phyloP scores from a whole-genome alignment of 1,140 invertebrate genomes.

The Drosophila leontia region DNA sequence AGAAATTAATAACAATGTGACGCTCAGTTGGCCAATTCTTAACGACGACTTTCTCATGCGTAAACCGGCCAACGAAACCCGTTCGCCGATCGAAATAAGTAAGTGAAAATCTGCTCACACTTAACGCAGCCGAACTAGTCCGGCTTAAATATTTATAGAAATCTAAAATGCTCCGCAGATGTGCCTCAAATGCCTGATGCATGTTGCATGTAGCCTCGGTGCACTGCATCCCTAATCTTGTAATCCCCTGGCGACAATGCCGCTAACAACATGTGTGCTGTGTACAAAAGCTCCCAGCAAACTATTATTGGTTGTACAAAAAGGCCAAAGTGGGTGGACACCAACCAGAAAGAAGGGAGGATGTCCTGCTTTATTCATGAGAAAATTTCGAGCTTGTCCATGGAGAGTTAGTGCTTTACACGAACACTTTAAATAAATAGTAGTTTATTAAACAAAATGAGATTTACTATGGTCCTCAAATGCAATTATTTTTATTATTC shows the following conservation, averaged over 20 bases:
- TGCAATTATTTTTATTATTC: background rate
- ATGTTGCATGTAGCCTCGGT: conserved; percentile 6
- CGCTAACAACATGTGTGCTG: conserved; percentile 12
- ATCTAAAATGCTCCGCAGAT: conserved; percentile 23
- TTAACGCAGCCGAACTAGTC: conserved; percentile 19
- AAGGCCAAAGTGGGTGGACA: background rate
- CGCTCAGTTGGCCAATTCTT: conserved; percentile 78
- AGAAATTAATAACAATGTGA: conserved; percentile 81
- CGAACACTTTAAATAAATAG: background rate
- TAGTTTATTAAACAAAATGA: too few species aligned
- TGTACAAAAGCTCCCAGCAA: background rate
- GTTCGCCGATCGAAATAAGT: conserved; percentile 57
- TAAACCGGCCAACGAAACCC: conserved; percentile 62
- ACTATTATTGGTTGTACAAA: background rate
- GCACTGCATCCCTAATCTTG: conserved; percentile 16
- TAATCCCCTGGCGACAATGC: conserved; percentile 25
- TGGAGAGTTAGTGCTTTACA: background rate
- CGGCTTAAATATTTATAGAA: conserved; percentile 48
- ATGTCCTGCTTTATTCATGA: background rate
- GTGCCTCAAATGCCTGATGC: conserved; percentile 15
- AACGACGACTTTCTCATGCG: conserved; percentile 68
- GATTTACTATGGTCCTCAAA: too few species aligned
- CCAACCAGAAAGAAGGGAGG: background rate
- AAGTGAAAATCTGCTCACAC: conserved; percentile 52
- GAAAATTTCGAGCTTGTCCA: background rate